phyloP scores from a whole-genome alignment of 2,113 vertebrate species.

The Mirounga angustirostris region DNA sequence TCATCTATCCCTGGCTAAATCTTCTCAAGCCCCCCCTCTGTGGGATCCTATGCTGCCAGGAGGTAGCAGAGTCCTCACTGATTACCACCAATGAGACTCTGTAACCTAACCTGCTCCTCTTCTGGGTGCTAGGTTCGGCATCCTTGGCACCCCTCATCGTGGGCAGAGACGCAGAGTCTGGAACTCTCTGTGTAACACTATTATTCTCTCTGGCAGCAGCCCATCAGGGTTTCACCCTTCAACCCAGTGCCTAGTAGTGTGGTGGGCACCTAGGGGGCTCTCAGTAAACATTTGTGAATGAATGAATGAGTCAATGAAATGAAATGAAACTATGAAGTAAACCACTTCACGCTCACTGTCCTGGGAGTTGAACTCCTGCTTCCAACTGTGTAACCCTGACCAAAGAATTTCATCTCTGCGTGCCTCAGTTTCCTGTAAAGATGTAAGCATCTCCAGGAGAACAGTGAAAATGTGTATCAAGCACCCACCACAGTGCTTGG shows the following conservation, averaged over 20 bases:
- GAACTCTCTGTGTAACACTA: not conserved
- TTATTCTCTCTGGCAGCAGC: not conserved
- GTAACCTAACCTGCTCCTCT: not conserved
- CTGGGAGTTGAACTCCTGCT: not conserved
- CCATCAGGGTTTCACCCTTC: not conserved
- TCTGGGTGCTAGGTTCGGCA: not conserved
- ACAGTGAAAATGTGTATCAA: not conserved
- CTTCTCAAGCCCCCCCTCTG: not conserved
- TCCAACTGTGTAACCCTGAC: not conserved
- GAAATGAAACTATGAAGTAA: not conserved
- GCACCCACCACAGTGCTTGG: no score
- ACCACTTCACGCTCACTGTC: not conserved
- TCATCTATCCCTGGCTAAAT: not conserved
- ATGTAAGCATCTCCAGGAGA: not conserved
- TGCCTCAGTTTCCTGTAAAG: not conserved
- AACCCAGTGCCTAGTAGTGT: not conserved
- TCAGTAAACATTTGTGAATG: not conserved
- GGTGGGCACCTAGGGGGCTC: not conserved
- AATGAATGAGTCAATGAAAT: not conserved
- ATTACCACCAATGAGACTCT: not conserved
- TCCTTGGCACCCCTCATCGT: not conserved
- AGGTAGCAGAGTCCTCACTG: not conserved
- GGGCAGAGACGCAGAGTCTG: not conserved
- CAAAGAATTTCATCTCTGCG: not conserved
- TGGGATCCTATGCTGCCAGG: no score